Base-by-base conservation (phyloP, 2,888 invertebrate species). In the Xestia rhomboidea region DNA sequence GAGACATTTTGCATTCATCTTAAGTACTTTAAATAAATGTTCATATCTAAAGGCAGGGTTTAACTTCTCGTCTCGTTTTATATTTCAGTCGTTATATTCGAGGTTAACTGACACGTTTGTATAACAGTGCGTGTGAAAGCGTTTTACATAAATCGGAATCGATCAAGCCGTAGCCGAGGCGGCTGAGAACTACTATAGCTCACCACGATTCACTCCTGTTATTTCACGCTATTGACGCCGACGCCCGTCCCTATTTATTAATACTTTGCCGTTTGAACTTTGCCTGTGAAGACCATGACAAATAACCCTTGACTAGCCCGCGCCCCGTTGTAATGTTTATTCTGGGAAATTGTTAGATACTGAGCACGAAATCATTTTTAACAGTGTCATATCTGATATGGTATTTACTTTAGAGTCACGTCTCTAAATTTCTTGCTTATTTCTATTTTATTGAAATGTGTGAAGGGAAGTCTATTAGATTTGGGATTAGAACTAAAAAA, bases 181-280 rank as follows among this genome's bases (percentile, higher is more conserved):
- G 88, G 85, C 83, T 87, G 84, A 73, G 75, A 73, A 68, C 77
- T 82, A 78, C 88, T 75, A 77, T 75, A 82, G 81, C 80, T 88
- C 70, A 73, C 84, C 84, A 89, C 88, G 84, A 89, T 89, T 87
- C 88, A 92, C 93, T 93, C 91, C 92, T 92, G 91, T 93, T 93
- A 94, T 93, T 95, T 93, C 89, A 87, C 91, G 91, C 90, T 90
- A 92, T 94, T 92, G 92, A 92, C 89, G 90, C 89, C 89, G 89
- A 90, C 87, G 89, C 88, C 90, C 88, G 83, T 87, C 89, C 87
- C 89, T 90, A 91, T 93, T 93, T 93, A 92, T 91, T 90, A 91
- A 92, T 93, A 92, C 90, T 90, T 91, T 89, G 87, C 82, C 89
- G 91, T 88, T 88, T 93, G 92, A 94, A 93, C 92, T 93, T 92